Conservation (phyloP, 2,113 vertebrate genomes). For the Notechis scutatus region DNA sequence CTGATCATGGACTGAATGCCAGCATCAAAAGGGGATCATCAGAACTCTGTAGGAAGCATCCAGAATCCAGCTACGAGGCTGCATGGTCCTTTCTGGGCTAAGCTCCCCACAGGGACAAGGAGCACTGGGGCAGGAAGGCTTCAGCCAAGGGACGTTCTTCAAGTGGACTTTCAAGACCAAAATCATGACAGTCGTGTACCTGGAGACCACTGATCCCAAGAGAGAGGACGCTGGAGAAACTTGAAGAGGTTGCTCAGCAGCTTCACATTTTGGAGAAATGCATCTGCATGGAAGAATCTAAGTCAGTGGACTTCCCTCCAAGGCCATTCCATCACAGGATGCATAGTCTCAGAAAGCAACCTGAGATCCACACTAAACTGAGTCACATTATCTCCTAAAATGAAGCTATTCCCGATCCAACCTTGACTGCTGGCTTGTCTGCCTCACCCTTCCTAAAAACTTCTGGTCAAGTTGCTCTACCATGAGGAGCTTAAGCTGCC, state of each 20-base stretch:
- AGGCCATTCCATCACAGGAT: background rate
- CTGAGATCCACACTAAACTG: background rate
- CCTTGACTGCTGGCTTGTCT: background rate
- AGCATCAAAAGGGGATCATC: background rate
- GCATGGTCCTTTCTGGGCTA: background rate
- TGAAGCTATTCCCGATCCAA: background rate
- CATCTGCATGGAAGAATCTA: background rate
- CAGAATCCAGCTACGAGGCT: conserved; percentile 8
- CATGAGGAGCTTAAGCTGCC: background rate
- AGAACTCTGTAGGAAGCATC: background rate
- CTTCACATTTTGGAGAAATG: background rate
- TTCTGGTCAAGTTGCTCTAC: background rate
- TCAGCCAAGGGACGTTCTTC: background rate
- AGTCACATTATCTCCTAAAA: background rate
- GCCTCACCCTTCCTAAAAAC: background rate
- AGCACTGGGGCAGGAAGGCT: background rate
- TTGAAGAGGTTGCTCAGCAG: background rate
- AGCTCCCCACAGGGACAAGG: background rate
- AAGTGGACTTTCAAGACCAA: background rate
- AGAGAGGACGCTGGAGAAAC: background rate
- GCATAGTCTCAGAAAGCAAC: background rate
- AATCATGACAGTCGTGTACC: background rate
- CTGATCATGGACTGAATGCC: rapidly evolving
- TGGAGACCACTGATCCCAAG: background rate
- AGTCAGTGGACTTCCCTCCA: background rate